Percentiles rank a stretch among this genome's conserved stretches.
These are phyloP conservation scores for Pipra filicauda DNA, from an alignment of 2,113 vertebrate genomes.

Conservation along the genomic window DNA sequence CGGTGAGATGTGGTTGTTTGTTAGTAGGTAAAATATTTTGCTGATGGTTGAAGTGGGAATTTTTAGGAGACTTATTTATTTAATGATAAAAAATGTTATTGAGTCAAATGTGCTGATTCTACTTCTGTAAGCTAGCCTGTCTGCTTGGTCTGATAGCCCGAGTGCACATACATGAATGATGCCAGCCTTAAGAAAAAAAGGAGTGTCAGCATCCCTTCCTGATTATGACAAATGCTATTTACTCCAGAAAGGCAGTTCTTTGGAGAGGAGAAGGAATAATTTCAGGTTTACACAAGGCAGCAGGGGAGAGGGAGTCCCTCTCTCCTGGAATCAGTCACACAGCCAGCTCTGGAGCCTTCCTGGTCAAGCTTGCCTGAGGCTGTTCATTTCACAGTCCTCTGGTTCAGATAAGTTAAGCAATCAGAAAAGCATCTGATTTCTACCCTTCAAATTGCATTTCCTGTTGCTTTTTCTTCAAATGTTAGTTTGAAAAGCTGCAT, in stretches of 20 bases:
- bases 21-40: conserved; percentile 19
- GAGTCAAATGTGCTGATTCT: conserved; percentile 24
- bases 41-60: neutral
- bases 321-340: neutral
- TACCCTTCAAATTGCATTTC: neutral
- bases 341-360: neutral
- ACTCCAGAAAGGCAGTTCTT: neutral
- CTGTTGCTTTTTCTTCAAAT: neutral
- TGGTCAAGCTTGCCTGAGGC: neutral
- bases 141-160: neutral
- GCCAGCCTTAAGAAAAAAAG: neutral
- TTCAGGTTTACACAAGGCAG: neutral
- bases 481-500: neutral
- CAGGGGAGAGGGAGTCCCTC: neutral
- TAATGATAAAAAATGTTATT: conserved; percentile 43
- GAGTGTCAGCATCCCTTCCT: conserved; percentile 27
- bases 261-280: neutral
- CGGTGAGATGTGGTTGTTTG: neutral
- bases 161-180: neutral
- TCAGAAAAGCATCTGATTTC: neutral
- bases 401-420: neutral
- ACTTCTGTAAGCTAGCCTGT: neutral
- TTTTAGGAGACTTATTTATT: conserved; percentile 13
- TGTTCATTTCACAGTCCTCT: neutral
- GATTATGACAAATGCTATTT: neutral